A percentile compares a stretch with the other conserved stretches of the same genome.
These are phyloP conservation scores for Apodemus agrarius DNA, from an alignment of 2,797 vertebrate genomes.

Conservation along the genomic window DNA sequence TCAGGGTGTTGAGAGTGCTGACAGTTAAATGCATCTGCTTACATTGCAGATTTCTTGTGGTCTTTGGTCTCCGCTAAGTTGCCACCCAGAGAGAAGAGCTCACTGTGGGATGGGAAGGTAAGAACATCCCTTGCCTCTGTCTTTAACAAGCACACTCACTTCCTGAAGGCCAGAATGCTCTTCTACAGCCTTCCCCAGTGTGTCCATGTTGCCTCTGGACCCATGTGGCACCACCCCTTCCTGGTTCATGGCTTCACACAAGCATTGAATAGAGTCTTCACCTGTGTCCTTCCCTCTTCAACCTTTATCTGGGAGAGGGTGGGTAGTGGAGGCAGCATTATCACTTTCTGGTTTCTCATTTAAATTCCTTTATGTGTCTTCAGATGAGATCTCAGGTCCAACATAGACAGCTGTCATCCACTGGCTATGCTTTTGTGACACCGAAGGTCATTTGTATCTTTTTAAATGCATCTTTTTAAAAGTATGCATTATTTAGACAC, in stretches of 20 bases:
- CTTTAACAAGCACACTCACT: too few relatives aligned
- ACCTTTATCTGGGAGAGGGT: neutral
- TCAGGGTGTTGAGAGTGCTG: neutral
- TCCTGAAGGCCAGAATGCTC: rapidly evolving
- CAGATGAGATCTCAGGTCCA: neutral
- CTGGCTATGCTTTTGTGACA: neutral
- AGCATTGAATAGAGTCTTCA: neutral
- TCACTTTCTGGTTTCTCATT: slow-evolving; percentile 1
- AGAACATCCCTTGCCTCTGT: neutral
- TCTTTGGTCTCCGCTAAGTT: neutral
- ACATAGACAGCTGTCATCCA: slow-evolving; percentile 23
- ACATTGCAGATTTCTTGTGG: neutral
- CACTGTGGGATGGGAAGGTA: neutral
- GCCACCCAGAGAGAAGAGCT: neutral
- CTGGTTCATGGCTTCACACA: neutral
- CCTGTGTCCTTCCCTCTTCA: rapidly evolving
- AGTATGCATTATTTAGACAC: neutral
- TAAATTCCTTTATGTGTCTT: neutral
- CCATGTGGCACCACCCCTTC: neutral
- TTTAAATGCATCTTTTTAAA: slow-evolving; percentile 7
- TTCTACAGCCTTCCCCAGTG: rapidly evolving
- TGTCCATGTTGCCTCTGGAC: rapidly evolving
- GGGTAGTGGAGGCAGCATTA: neutral
- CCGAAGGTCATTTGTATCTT: slow-evolving; percentile 24
- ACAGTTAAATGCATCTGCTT: neutral